These are phyloP conservation scores for Holacanthus passer DNA, from an alignment of 2,113 vertebrate genomes.

Conservation along the genomic window DNA sequence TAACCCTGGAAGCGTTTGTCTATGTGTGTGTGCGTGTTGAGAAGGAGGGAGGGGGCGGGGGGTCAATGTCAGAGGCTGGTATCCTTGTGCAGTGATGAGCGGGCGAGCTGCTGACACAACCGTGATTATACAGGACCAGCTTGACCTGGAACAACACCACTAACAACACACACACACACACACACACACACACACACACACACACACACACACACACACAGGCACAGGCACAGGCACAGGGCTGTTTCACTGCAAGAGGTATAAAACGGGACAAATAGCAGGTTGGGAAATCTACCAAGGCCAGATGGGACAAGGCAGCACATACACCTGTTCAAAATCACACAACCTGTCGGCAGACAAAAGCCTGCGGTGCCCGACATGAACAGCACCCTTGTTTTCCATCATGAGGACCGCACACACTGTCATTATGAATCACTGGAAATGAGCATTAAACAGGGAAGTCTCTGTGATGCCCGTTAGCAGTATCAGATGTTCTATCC, in stretches of 20 bases:
- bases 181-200: not conserved
- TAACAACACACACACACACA: conserved; percentile 30
- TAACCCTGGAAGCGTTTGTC: conserved; percentile 18
- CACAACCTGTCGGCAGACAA: conserved; percentile 68
- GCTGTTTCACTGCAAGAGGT: conserved; percentile 42
- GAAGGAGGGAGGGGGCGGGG: not conserved
- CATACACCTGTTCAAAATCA: conserved; percentile 71
- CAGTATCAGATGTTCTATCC: conserved; percentile 19
- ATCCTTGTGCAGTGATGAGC: conserved; percentile 70
- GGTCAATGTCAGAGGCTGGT: conserved; percentile 73
- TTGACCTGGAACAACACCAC: conserved; percentile 66
- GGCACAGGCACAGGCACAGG: conserved; percentile 22
- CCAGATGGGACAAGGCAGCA: conserved; percentile 69
- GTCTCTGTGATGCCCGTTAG: conserved; percentile 14
- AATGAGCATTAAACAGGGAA: conserved; percentile 33
- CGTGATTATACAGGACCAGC: conserved; percentile 70
- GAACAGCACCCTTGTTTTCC: conserved; percentile 60
- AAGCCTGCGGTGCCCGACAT: conserved; percentile 57
- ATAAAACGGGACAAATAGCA: conserved; percentile 69
- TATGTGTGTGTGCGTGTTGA: conserved; percentile 4
- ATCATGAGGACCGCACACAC: conserved; percentile 43
- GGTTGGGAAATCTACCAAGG: conserved; percentile 65
- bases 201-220: conserved; percentile 12
- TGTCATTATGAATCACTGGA: conserved; percentile 59
- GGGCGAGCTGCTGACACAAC: conserved; percentile 51